Percentiles rank a stretch among this genome's conserved stretches.
phyloP scores from a whole-genome alignment of 2,888 invertebrate species.

The Oxyteleia sp. region DNA sequence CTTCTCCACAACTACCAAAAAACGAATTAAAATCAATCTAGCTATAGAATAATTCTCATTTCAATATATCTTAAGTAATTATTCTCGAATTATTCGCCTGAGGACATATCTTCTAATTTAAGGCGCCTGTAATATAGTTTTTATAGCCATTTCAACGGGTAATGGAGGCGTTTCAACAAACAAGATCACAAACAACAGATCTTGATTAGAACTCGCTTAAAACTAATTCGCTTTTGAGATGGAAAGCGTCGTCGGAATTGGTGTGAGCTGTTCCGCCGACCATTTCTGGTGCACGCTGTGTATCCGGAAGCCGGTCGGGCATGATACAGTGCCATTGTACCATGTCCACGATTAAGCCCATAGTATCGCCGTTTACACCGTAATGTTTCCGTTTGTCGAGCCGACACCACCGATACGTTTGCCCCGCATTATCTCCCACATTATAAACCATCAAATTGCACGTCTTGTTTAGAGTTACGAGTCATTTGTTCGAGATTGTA shows the following conservation, averaged over 20 bases:
- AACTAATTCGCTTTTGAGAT: constrained; percentile 63
- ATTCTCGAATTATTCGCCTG: not conserved
- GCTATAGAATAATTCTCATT: too few species aligned
- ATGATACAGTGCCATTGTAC: constrained; percentile 63
- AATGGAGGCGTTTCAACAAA: constrained; percentile 35
- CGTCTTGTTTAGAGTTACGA: constrained; percentile 61
- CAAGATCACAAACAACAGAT: constrained; percentile 45
- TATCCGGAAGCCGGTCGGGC: constrained; percentile 51
- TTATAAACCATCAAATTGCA: constrained; percentile 63
- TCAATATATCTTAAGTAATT: too few species aligned
- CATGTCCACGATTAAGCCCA: constrained; percentile 62
- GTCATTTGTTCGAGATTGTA: constrained; percentile 49
- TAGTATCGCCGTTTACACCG: constrained; percentile 63
- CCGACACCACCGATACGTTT: constrained; percentile 60
- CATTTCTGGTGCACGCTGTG: constrained; percentile 31
- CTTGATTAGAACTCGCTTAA: constrained; percentile 53
- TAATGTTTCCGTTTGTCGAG: constrained; percentile 66
- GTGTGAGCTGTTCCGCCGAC: constrained; percentile 30
- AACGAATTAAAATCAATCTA: too few species aligned
- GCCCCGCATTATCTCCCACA: constrained; percentile 52
- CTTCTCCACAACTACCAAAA: too few species aligned
- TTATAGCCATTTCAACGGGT: not conserved
- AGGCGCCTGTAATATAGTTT: constrained; percentile 5
- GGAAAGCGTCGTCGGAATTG: constrained; percentile 57
- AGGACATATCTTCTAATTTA: constrained; percentile 4